phyloP scores from a whole-genome alignment of 2,797 vertebrate species.

The Gobionotothen gibberifrons region DNA sequence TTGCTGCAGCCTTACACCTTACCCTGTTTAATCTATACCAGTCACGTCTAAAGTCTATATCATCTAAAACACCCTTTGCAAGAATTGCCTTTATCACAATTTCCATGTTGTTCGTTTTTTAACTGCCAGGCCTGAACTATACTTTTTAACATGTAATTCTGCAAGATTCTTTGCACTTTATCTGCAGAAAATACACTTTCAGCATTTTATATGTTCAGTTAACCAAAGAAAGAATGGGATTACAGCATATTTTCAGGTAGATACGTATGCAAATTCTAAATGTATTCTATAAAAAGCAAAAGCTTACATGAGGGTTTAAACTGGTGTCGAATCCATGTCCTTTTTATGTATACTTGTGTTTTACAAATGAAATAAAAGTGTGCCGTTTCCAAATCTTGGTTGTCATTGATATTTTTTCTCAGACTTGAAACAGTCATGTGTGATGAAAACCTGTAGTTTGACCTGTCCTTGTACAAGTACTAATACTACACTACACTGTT shows the following conservation, averaged over 20 bases:
- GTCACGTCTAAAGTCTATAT: conserved; percentile 5
- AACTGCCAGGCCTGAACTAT: background rate
- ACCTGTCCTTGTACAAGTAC: background rate
- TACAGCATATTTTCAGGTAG: background rate
- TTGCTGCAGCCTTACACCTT: conserved; percentile 35
- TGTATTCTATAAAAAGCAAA: background rate
- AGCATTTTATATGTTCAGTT: background rate
- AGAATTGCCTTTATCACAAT: conserved; percentile 7
- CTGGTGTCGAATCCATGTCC: background rate
- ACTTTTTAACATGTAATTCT: background rate
- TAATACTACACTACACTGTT: background rate
- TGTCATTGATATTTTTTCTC: background rate
- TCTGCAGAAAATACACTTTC: background rate
- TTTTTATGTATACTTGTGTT: conserved; percentile 1
- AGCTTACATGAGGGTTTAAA: conserved; percentile 10
- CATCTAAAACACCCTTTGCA: conserved; percentile 12
- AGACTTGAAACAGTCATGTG: background rate
- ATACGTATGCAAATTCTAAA: background rate
- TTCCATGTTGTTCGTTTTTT: background rate
- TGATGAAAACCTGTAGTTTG: background rate
- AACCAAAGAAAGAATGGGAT: conserved; percentile 40
- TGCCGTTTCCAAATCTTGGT: conserved; percentile 8
- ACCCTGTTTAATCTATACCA: background rate
- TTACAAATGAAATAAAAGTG: conserved; percentile 46
- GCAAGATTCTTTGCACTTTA: conserved; percentile 24